Evolutionary conservation across 2,113 vertebrate genomes (phyloP).

Genomic region (Elephas maximus): DNA sequence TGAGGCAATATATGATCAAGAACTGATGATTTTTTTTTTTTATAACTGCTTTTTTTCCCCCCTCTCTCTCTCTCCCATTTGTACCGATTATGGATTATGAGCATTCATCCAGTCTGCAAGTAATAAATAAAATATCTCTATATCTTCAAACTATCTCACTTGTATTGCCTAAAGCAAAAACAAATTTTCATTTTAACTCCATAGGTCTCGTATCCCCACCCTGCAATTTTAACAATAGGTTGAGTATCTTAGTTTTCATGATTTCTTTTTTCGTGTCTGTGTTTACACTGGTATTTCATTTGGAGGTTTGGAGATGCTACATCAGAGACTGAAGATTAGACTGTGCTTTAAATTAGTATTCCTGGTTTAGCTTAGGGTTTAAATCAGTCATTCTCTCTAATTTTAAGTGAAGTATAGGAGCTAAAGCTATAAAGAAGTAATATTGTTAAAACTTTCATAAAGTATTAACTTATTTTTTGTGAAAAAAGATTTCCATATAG

Average conservation of each 20-base stretch:
- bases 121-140: not conserved
- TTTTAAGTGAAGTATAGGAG: not conserved
- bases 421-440: slow-evolving; percentile 8
- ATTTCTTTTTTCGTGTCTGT: not conserved
- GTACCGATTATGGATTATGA: not conserved
- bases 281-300: not conserved
- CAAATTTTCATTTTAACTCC: not conserved
- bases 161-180: not conserved
- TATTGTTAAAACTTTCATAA: not conserved
- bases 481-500: not conserved
- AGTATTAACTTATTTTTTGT: not conserved
- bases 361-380: not conserved
- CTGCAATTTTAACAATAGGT: not conserved
- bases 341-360: not conserved
- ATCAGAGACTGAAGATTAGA: not conserved
- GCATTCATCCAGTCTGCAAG: not conserved
- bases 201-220: not conserved
- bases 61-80: not conserved
- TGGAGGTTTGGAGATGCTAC: not conserved
- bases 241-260: not conserved
- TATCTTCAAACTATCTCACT: not conserved
- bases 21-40: not conserved
- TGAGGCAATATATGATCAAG: not conserved
- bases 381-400: not conserved
- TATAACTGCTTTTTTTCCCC: not conserved